A percentile compares a stretch with the other conserved stretches of the same genome.
These are phyloP conservation scores for Epinephelus coioides DNA, from an alignment of 2,797 vertebrate genomes.

Conservation along the genomic window DNA sequence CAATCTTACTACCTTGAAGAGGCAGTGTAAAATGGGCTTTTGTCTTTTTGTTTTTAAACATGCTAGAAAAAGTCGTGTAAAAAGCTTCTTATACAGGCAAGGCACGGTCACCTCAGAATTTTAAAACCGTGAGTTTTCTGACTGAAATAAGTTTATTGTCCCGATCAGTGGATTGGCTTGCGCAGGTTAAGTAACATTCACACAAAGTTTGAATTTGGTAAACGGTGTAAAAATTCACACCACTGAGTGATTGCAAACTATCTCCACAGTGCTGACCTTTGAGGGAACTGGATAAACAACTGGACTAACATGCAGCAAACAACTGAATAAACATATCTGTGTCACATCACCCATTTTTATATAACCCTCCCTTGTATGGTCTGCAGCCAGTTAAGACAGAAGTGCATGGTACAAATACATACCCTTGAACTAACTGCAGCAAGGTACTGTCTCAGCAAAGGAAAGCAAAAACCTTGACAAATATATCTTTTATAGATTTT, in stretches of 20 bases:
- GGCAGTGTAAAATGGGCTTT: too few species aligned
- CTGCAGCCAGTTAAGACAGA: background rate
- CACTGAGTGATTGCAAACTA: background rate
- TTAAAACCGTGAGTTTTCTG: background rate
- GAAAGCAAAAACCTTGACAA: background rate
- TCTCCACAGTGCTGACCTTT: background rate
- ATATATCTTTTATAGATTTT: background rate
- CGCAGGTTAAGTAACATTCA: too few species aligned
- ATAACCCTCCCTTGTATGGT: background rate
- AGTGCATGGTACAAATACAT: background rate
- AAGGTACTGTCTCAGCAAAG: background rate
- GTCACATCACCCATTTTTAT: background rate
- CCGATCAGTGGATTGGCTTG: background rate
- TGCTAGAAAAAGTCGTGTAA: background rate
- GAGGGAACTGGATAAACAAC: background rate
- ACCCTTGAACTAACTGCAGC: background rate
- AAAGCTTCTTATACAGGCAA: background rate
- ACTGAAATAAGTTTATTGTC: background rate
- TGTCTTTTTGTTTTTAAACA: too few species aligned
- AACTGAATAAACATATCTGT: too few species aligned
- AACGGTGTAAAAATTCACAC: background rate
- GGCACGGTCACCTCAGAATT: background rate
- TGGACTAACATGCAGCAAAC: too few species aligned
- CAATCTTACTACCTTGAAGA: too few species aligned
- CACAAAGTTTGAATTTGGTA: background rate